phyloP scores from a whole-genome alignment of 2,113 vertebrate species.

The Epinephelus fuscoguttatus region DNA sequence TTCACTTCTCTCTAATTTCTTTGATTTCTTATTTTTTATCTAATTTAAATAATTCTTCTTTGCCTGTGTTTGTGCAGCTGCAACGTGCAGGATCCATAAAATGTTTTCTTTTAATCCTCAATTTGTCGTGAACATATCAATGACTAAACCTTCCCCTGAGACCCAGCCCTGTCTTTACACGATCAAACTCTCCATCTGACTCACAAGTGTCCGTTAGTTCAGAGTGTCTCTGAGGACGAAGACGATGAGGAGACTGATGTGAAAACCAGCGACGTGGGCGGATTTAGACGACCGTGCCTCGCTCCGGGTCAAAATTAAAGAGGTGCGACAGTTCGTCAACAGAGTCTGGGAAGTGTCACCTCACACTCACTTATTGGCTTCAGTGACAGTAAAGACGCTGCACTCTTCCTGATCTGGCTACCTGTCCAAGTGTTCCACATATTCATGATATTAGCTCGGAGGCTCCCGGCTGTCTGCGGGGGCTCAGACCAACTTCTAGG shows the following conservation, averaged over 20 bases:
- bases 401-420: constrained; percentile 31
- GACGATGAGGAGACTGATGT: constrained; percentile 61
- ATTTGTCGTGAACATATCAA: background rate
- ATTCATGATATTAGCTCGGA: background rate
- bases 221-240: background rate
- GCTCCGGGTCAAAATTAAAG: constrained; percentile 46
- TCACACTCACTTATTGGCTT: constrained; percentile 67
- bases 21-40: too few relatives aligned
- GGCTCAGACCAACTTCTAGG: background rate
- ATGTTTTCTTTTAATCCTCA: too few relatives aligned
- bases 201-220: background rate
- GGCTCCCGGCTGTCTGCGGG: constrained; percentile 61
- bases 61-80: too few relatives aligned
- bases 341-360: constrained; percentile 62
- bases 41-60: too few relatives aligned
- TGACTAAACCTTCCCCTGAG: background rate
- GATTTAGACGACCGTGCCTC: constrained; percentile 5
- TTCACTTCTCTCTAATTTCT: too few relatives aligned
- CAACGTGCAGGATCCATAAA: too few relatives aligned
- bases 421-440: constrained; percentile 46
- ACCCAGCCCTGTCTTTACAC: background rate
- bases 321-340: constrained; percentile 60
- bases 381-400: constrained; percentile 43
- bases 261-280: constrained; percentile 63
- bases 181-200: background rate